phyloP scores from a whole-genome alignment of 1,140 invertebrate genomes.

The Physella acuta region DNA sequence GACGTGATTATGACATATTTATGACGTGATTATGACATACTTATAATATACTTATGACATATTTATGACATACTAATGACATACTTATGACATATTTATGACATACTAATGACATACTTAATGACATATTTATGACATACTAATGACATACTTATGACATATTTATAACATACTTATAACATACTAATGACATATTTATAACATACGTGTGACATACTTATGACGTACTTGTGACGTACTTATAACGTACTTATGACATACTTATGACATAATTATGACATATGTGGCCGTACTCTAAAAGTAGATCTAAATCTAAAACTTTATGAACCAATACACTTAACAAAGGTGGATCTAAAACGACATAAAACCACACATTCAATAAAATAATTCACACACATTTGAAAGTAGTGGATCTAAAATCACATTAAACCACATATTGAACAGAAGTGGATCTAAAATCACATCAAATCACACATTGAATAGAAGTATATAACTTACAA shows the following conservation, averaged over 20 bases:
- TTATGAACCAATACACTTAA: too few relatives aligned
- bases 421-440: too few relatives aligned
- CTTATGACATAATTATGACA: not conserved
- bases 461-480: too few relatives aligned
- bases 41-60: not conserved
- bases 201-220: not conserved
- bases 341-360: too few relatives aligned
- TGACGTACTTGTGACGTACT: not conserved
- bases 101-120: not conserved
- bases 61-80: not conserved
- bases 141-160: not conserved
- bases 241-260: not conserved
- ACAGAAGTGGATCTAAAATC: too few relatives aligned
- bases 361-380: too few relatives aligned
- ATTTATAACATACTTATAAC: not conserved
- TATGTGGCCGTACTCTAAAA: too few relatives aligned
- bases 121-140: not conserved
- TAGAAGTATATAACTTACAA: constrained; percentile 28
- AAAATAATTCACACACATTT: too few relatives aligned
- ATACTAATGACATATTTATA: not conserved
- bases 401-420: too few relatives aligned
- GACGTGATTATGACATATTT: not conserved
- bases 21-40: not conserved
- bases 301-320: too few relatives aligned
- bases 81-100: not conserved